Evolutionary conservation across 2,113 vertebrate species (phyloP), one percentile per base, ranked within the genome.

Genomic region (Bubo blakistoni): DNA sequence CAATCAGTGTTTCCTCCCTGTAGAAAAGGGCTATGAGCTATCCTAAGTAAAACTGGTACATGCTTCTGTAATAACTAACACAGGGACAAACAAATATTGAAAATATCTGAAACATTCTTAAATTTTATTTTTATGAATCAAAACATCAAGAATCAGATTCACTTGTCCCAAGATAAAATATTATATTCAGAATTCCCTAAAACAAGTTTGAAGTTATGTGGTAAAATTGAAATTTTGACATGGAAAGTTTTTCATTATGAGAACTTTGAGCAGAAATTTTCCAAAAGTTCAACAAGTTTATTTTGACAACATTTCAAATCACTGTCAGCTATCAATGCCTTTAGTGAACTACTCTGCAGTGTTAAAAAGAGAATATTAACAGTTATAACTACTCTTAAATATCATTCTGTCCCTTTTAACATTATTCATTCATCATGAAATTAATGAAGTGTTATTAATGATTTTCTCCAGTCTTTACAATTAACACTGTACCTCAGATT

Each of bases 401-500:
- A 76, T 81, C 42, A 40, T 90, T 93, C 42, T 88, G 14, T 59
- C 73, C 30, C 46, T 77, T 91, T 51, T 81, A 94, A 63, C 6
- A 71, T 52, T 81, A 76, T 96, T 95, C 40, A 92, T 86, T 92
- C 81, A 92, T 86, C 51, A 89, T 87, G 5, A 61, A 69, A 87
- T 46, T 85, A 95, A 90, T 90, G 86, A 96, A 96, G 14, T 8
- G 14, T 83, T 95, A 78, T 88, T 96, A 85, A 89, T 77, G 11
- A 42, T 93, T 94, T 94, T 77, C 42, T 73, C 49, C 57, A 80
- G 46, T 91, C 82, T 76, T 95, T 82, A 51, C 51, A 93, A 76
- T 65, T 80, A 77, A 83, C 51, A 69, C 34, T 61, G 58, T 73
- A 71, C 69, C 49, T 69, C 59, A 94, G 34, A 90, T 55, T 88